These are phyloP conservation scores for Zoroaster sp. DNA, from an alignment of 53 echinoderm and acorn worm species.

Conservation along the genomic window DNA sequence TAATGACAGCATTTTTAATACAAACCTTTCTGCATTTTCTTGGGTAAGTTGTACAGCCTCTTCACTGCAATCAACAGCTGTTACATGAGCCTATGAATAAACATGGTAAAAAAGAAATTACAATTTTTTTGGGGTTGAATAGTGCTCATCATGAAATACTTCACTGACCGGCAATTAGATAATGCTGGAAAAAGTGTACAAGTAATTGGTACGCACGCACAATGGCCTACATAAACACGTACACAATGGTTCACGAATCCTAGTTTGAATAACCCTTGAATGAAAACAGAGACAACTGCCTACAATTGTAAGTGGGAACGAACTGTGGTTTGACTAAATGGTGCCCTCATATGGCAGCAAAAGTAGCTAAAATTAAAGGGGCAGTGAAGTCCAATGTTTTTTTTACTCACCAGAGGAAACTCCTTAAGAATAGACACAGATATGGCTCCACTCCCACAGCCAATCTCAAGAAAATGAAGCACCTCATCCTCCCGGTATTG, in stretches of 20 bases:
- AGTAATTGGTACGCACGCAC: too few species aligned
- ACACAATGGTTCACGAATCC: too few species aligned
- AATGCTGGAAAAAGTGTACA: neutral
- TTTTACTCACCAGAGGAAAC: slow-evolving; percentile 26
- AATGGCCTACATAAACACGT: neutral
- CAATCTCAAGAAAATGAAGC: slow-evolving; percentile 80
- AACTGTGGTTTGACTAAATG: too few species aligned
- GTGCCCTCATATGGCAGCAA: too few species aligned
- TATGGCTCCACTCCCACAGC: slow-evolving; percentile 91
- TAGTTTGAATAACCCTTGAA: too few species aligned
- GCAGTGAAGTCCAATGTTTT: neutral
- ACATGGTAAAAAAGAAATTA: neutral
- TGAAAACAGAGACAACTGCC: too few species aligned
- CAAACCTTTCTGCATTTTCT: slow-evolving; percentile 81
- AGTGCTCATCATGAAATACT: neutral
- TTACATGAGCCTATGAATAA: slow-evolving; percentile 57
- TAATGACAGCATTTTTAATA: neutral
- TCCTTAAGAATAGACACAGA: slow-evolving; percentile 70
- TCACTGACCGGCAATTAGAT: neutral
- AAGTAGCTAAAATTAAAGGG: neutral
- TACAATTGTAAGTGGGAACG: too few species aligned
- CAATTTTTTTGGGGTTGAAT: neutral
- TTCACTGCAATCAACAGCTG: slow-evolving; percentile 65
- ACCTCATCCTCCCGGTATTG: slow-evolving; percentile 50
- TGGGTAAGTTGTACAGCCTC: slow-evolving; percentile 77